A percentile compares a stretch with the other conserved stretches of the same genome.
phyloP scores from a whole-genome alignment of 2,888 invertebrate species.

The Ecliptopera silaceata region DNA sequence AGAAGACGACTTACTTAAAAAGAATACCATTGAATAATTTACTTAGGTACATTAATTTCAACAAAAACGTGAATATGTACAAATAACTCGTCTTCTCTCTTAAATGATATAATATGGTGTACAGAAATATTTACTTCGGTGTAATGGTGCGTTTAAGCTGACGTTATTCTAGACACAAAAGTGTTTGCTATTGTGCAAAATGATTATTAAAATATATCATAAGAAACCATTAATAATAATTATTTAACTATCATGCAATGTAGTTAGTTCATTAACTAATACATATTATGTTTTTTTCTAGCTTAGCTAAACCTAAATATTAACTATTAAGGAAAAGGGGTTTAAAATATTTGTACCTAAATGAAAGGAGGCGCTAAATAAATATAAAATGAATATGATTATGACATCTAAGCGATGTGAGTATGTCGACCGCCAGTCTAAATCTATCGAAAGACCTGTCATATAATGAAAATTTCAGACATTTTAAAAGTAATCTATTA shows the following conservation, averaged over 20 bases:
- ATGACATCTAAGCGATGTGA: conserved; percentile 31
- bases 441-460: conserved; percentile 13
- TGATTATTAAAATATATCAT: background rate
- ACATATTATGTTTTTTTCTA: conserved; percentile 1
- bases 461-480: conserved; percentile 2
- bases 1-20: conserved; percentile 2
- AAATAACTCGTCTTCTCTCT: conserved; percentile 1
- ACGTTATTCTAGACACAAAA: conserved; percentile 3
- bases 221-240: background rate
- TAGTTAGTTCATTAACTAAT: conserved; percentile 5
- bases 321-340: conserved; percentile 3
- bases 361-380: conserved; percentile 44
- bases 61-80: too few species aligned
- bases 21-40: background rate
- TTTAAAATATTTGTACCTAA: conserved; percentile 17
- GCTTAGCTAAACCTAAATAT: conserved; percentile 5
- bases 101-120: background rate
- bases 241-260: conserved; percentile 11
- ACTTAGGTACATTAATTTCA: too few species aligned
- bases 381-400: conserved; percentile 48
- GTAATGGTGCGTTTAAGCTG: conserved; percentile 14
- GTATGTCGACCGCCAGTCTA: conserved; percentile 15
- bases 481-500: conserved; percentile 5
- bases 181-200: conserved; percentile 21
- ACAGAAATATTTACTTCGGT: conserved; percentile 1